Percentiles rank a stretch among this genome's conserved stretches.
phyloP scores from a whole-genome alignment of 1,140 invertebrate genomes.

The Lepidurus packardi region DNA sequence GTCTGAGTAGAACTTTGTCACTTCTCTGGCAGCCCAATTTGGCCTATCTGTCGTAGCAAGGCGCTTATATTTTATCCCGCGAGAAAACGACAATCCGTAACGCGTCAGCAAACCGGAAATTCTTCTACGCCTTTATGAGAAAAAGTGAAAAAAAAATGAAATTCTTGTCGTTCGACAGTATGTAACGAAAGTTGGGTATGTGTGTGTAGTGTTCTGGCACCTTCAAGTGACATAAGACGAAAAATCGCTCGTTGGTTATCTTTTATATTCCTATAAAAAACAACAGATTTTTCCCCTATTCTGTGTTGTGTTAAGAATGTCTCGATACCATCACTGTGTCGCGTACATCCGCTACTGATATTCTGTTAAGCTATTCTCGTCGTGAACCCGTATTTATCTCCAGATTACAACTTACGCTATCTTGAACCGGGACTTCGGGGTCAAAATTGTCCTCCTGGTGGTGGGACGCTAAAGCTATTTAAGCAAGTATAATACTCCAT shows the following conservation, averaged over 20 bases:
- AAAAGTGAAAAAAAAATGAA: conserved; percentile 3
- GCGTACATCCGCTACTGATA: too few species aligned
- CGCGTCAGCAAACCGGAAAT: conserved; percentile 20
- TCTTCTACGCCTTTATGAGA: neutral
- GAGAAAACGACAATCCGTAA: neutral
- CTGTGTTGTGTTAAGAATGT: too few species aligned
- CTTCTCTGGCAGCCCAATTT: neutral
- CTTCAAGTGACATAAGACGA: neutral
- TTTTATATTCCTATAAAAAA: too few species aligned
- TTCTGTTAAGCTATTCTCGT: too few species aligned
- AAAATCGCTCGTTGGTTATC: too few species aligned
- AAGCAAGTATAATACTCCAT: neutral
- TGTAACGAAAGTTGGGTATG: neutral
- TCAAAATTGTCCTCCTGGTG: neutral
- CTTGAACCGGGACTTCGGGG: too few species aligned
- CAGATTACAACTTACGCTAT: too few species aligned
- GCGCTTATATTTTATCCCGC: neutral
- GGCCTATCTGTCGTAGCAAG: neutral
- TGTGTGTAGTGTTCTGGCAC: neutral
- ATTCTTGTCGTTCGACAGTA: neutral
- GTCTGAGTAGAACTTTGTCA: neutral
- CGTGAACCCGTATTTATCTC: too few species aligned
- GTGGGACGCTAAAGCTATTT: neutral
- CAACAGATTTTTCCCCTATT: too few species aligned
- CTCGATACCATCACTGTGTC: too few species aligned